Evolutionary conservation across 2,113 vertebrate genomes (phyloP).

Genomic region (Plecotus auritus): DNA sequence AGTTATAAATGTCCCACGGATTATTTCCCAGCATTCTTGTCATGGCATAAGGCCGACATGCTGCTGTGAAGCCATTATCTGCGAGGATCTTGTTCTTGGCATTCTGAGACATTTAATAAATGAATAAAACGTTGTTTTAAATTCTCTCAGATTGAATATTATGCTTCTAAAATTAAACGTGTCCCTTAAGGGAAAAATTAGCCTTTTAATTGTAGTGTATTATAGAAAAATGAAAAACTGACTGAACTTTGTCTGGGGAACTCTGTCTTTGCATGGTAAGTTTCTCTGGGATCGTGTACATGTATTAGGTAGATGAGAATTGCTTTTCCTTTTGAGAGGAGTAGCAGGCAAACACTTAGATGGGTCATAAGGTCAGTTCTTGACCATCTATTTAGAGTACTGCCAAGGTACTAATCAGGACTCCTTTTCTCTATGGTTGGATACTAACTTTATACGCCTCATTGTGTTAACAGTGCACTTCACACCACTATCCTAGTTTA

Average conservation of each 20-base stretch:
- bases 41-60: neutral
- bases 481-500: neutral
- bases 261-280: neutral
- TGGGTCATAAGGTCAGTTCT: neutral
- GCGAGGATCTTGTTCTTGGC: constrained; percentile 1
- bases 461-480: neutral
- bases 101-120: constrained; percentile 49
- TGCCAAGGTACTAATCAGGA: neutral
- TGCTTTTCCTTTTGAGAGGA: constrained; percentile 21
- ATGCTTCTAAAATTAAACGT: constrained; percentile 45
- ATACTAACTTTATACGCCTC: neutral
- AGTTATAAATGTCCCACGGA: neutral
- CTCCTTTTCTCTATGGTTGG: neutral
- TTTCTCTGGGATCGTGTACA: neutral
- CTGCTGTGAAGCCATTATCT: neutral
- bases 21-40: neutral
- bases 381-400: neutral
- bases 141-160: neutral
- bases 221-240: constrained; percentile 38
- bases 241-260: neutral
- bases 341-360: neutral
- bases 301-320: neutral
- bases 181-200: neutral
- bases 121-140: constrained; percentile 46
- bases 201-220: constrained; percentile 31